phyloP scores from a whole-genome alignment of 2,888 invertebrate species.

The Perithous albicinctus region DNA sequence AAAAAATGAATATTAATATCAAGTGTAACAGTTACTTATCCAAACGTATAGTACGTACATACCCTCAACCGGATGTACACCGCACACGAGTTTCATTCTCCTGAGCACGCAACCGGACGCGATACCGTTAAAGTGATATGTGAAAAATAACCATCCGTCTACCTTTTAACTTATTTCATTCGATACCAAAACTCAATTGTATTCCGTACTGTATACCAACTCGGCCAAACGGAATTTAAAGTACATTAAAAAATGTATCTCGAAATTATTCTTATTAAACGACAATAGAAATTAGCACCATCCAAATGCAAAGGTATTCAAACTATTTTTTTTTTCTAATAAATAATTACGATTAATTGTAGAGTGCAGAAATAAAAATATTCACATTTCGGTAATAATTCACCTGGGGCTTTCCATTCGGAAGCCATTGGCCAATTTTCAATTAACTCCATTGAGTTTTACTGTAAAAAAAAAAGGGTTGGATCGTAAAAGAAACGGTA shows the following conservation, averaged over 20 bases:
- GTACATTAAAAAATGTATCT: too few relatives aligned
- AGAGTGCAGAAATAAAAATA: too few relatives aligned
- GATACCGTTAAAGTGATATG: constrained; percentile 7
- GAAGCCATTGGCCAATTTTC: not conserved
- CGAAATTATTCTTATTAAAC: too few relatives aligned
- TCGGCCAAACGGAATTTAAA: not conserved
- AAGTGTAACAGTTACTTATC: constrained; percentile 6
- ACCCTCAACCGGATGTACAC: constrained; percentile 10
- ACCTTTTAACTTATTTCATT: not conserved
- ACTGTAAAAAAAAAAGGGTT: not conserved
- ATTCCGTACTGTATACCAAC: not conserved
- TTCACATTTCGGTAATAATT: too few relatives aligned
- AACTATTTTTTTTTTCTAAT: too few relatives aligned
- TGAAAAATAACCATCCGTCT: not conserved
- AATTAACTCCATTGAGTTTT: not conserved
- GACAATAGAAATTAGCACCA: too few relatives aligned
- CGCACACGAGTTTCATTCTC: not conserved
- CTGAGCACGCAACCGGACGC: constrained; percentile 11
- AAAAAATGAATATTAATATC: constrained; percentile 12
- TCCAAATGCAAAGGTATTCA: too few relatives aligned
- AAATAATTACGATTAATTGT: too few relatives aligned
- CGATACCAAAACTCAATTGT: not conserved
- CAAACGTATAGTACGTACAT: not conserved
- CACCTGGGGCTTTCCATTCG: not conserved
- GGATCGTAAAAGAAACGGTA: not conserved